Percentiles rank a stretch among this genome's conserved stretches.
Evolutionary conservation across 2,797 vertebrate genomes (phyloP).

Genomic region (Chelidonichthys spinosus): DNA sequence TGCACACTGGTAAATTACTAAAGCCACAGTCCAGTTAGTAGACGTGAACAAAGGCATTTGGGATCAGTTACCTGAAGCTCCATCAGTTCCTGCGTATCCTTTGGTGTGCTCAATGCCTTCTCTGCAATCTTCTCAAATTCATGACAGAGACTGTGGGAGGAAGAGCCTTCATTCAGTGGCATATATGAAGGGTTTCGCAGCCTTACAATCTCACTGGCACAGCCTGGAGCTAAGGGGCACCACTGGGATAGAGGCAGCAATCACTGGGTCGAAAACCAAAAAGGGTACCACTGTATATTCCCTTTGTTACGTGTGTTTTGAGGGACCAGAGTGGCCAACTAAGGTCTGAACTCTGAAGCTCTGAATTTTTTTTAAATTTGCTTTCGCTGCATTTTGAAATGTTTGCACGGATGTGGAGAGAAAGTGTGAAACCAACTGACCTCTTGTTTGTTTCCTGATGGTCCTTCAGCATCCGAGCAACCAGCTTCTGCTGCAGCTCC

Average conservation of each 20-base stretch:
- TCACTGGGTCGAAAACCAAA: slow-evolving; percentile 8
- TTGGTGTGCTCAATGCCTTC: slow-evolving; percentile 87
- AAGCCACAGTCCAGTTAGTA: not conserved
- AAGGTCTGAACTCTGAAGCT: slow-evolving; percentile 2
- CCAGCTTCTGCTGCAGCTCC: slow-evolving; percentile 83
- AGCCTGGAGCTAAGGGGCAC: slow-evolving; percentile 5
- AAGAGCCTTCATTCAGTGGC: slow-evolving; percentile 13
- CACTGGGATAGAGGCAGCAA: slow-evolving; percentile 19
- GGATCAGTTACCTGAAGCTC: slow-evolving; percentile 86
- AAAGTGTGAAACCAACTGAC: slow-evolving; percentile 62
- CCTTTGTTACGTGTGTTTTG: not conserved
- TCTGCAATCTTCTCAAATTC: slow-evolving; percentile 90
- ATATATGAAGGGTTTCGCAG: slow-evolving; percentile 11
- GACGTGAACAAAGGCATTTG: not conserved
- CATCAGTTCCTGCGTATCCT: slow-evolving; percentile 89
- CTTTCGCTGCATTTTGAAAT: not conserved
- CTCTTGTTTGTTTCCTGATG: slow-evolving; percentile 83
- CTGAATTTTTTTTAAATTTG: not conserved
- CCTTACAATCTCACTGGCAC: slow-evolving; percentile 23
- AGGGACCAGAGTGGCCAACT: not conserved
- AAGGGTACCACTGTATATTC: not conserved
- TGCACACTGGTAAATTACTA: not conserved
- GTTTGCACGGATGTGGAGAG: not conserved
- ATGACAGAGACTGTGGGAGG: slow-evolving; percentile 85
- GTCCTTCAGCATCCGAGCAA: slow-evolving; percentile 82